Conservation (phyloP, 2,888 invertebrate species). For the Acanthoscelides obtectus region DNA sequence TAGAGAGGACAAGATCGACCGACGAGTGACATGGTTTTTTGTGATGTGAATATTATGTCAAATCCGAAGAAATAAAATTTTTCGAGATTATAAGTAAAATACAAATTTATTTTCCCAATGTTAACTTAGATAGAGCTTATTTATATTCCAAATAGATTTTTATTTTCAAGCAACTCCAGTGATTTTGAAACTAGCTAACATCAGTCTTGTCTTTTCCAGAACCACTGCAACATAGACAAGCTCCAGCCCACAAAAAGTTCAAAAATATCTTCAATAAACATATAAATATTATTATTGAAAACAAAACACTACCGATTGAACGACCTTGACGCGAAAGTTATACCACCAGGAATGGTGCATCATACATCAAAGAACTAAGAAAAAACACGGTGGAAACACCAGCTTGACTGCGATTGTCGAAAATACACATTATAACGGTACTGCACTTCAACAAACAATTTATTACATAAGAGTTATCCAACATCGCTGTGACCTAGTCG, state of each 20-base stretch:
- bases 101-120: too few species aligned
- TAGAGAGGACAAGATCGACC: too few species aligned
- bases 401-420: background rate
- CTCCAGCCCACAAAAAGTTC: background rate
- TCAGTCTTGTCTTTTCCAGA: too few species aligned
- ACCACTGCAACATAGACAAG: too few species aligned
- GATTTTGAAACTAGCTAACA: too few species aligned
- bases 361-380: background rate
- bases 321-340: background rate
- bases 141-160: too few species aligned
- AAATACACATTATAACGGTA: background rate
- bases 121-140: too few species aligned
- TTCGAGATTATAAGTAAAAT: too few species aligned
- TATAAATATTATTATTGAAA: background rate
- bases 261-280: background rate
- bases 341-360: background rate
- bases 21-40: too few species aligned
- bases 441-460: slow-evolving; percentile 10
- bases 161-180: too few species aligned
- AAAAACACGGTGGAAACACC: background rate
- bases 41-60: too few species aligned
- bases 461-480: slow-evolving; percentile 25
- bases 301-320: background rate
- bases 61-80: too few species aligned
- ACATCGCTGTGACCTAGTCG: slow-evolving; percentile 19